Evolutionary conservation across 2,113 vertebrate genomes (phyloP), one percentile per base, ranked within the genome.

Genomic region (Corapipo altera): DNA sequence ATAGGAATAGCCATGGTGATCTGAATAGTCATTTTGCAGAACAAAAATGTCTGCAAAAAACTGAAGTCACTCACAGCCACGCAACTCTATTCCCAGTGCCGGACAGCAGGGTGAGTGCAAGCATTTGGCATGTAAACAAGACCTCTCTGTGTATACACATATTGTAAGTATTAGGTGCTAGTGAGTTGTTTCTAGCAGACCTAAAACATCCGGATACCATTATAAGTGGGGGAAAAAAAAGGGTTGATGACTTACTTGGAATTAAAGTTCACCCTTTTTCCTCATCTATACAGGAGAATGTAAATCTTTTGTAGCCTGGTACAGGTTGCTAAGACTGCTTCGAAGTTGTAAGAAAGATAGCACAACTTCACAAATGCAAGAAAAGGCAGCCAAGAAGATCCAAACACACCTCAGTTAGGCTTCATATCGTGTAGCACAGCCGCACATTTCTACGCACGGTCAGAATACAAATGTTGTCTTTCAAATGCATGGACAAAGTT

Each of bases 121-220:
- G 75, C 88, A 91, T 92, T 94, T 89, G 93, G 89, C 96, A 96
- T 91, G 91, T 96, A 96, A 96, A 97, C 95, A 97, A 96, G 93
- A 85, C 43, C 69, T 77, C 86, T 96, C 65, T 97, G 97, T 97
- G 97, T 97, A 97, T 93, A 96, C 84, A 96, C 93, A 96, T 78
- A 88, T 69, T 94, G 54, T 95, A 95, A 91, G 94, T 91, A 97
- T 95, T 93, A 95, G 89, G 93, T 95, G 94, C 67, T 88, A 89
- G 89, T 88, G 96, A 96, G 81, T 33, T 94, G 82, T 88, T 95
- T 79, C 95, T 62, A 96, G 76, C 62, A 87, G 91, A 91, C 4
- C 20, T 71, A 91, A 87, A 95, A 95, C 92, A 96, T 96, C 91
- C 93, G 77, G 96, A 90, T 93, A 37, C 75, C 83, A 55, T 89